Base-by-base conservation (phyloP, 2,888 invertebrate species). In the Epinotia brunnichana region DNA sequence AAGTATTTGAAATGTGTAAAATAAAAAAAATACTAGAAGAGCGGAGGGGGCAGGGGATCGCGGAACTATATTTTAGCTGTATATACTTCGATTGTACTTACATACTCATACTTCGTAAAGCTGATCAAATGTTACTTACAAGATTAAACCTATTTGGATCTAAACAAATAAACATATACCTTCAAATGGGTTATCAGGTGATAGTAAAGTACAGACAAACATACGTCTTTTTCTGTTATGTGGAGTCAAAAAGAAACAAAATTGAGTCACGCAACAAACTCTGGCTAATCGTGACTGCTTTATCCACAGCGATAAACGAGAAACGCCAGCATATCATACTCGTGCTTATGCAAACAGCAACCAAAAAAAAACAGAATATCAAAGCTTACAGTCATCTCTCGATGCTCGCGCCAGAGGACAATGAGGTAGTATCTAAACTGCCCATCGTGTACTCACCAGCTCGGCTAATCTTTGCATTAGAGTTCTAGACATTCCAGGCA, bases 351-450 rank as follows among this genome's bases (percentile, higher is more conserved):
- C 3, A 44, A 61, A 44, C 29, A n/a, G 15, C 35, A 35, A 17
- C 13, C 21, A 15, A n/a, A 61, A 61, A 9, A 41, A 61, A 44
- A 7, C 21, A 24, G 13, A 61, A 61, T 24, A 61, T 61, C n/a
- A 10, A 21, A 24, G 2, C 44, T n/a, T n/a, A 44, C 39, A 19
- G 21, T 61, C 61, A 61, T 44, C 10, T 53, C 61, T 24, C 61
- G 21, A 44, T 15, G 19, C 9, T 15, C 9, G 35, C 64, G 19
- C 64, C 53, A 15, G 54, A 35, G 53, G 19, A 39, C 53, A 54
- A 54, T 53, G 51, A 53, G 64, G 39, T 64, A 64, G 39, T 64
- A 64, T 64, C 64, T 64, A 64, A 64, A 64, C 63, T 53, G 15
- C 63, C 11, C 53, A 54, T 64, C 64, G 64, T 53, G 51, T 64